A percentile compares a stretch with the other conserved stretches of the same genome.
Conservation (phyloP, 2,113 vertebrate genomes). For the Nestor notabilis region DNA sequence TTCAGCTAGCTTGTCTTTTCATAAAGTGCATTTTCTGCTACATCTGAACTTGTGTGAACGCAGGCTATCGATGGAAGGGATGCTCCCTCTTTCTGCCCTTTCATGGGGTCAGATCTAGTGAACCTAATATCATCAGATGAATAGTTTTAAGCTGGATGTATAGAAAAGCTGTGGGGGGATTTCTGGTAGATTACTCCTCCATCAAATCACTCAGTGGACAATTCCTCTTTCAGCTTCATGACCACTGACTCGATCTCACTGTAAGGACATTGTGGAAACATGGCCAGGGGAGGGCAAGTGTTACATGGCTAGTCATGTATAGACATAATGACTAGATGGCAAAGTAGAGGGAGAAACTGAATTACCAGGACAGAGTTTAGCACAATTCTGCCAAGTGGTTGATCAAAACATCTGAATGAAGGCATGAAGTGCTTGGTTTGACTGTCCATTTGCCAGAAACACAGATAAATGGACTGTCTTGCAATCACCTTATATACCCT, state of each 20-base stretch:
- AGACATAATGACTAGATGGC: background rate
- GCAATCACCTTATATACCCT: background rate
- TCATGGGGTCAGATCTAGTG: background rate
- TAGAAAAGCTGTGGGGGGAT: background rate
- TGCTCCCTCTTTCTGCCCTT: background rate
- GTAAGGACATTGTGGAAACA: background rate
- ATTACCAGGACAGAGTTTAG: background rate
- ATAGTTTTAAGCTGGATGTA: background rate
- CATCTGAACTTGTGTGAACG: background rate
- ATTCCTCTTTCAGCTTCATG: background rate
- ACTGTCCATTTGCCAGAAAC: background rate
- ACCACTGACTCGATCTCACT: background rate
- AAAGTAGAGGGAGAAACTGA: background rate
- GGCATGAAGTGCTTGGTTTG: background rate
- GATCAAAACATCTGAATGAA: background rate
- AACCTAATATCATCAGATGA: background rate
- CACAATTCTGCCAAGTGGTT: background rate
- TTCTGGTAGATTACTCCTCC: background rate
- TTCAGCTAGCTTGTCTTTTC: background rate
- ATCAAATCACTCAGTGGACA: background rate
- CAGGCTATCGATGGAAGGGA: background rate
- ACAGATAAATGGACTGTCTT: background rate
- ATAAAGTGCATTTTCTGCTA: background rate
- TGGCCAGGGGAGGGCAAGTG: background rate
- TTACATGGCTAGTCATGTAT: background rate